Conservation (phyloP, 2,113 vertebrate genomes). For the Chaetorhynchus papuensis region DNA sequence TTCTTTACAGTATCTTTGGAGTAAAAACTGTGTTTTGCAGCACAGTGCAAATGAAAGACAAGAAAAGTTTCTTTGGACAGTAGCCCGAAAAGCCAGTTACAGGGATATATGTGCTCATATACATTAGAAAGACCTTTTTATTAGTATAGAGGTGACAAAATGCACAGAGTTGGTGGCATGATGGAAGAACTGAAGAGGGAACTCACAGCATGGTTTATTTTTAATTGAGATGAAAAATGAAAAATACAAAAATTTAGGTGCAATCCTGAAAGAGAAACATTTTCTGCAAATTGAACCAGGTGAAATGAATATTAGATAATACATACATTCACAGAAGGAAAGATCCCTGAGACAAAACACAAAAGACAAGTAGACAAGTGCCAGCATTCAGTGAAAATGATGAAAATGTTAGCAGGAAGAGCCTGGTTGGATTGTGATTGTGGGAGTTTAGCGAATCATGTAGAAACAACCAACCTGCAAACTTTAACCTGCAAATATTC, state of each 20-base stretch:
- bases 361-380: not conserved
- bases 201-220: constrained; percentile 70
- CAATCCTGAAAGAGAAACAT: constrained; percentile 22
- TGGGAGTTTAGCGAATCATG: not conserved
- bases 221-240: constrained; percentile 73
- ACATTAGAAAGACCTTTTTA: not conserved
- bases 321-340: not conserved
- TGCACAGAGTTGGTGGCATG: constrained; percentile 16
- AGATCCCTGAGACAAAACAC: not conserved
- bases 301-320: not conserved
- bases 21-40: not conserved
- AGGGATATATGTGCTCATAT: not conserved
- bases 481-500: not conserved
- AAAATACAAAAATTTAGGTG: constrained; percentile 6
- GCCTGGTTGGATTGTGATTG: not conserved
- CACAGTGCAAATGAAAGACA: not conserved
- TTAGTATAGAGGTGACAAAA: constrained; percentile 40
- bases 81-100: not conserved
- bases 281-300: not conserved
- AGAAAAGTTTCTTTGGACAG: constrained; percentile 5
- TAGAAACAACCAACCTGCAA: not conserved
- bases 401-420: not conserved
- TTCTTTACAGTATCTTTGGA: constrained; percentile 14
- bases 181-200: constrained; percentile 43
- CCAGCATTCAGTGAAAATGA: not conserved